A percentile compares a stretch with the other conserved stretches of the same genome.
These are phyloP conservation scores for Scylla paramamosain DNA, from an alignment of 1,140 invertebrate genomes.

Conservation along the genomic window DNA sequence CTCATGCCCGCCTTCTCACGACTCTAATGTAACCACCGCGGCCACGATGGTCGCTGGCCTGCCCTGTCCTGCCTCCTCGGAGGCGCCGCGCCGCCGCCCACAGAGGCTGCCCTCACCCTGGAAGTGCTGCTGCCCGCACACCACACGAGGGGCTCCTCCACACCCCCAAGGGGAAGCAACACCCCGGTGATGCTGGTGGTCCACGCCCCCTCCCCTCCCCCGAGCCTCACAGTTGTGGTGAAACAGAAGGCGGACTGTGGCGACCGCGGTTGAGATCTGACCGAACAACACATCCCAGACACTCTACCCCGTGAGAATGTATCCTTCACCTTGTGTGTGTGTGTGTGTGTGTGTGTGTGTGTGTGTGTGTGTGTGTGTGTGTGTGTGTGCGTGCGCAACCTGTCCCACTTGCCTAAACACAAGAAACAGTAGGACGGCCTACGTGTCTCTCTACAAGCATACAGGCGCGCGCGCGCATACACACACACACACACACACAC, in stretches of 20 bases:
- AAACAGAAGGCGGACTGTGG: slow-evolving; percentile 57
- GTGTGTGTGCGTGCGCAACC: background rate
- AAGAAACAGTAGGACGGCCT: background rate
- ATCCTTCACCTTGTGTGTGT: background rate
- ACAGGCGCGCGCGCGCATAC: no score
- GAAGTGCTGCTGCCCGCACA: background rate
- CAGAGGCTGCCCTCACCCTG: background rate
- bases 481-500: no score
- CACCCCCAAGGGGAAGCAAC: background rate
- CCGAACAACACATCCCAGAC: slow-evolving; percentile 64
- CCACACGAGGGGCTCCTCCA: background rate
- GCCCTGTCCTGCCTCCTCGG: background rate
- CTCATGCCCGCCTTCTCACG: slow-evolving; percentile 63
- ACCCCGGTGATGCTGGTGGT: background rate
- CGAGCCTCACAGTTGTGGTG: background rate
- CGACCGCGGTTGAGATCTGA: slow-evolving; percentile 58
- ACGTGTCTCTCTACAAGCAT: no score
- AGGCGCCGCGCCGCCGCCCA: background rate
- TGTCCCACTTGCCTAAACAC: background rate
- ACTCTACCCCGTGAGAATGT: slow-evolving; percentile 68
- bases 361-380: no score
- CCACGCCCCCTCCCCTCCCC: background rate
- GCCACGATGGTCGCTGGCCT: slow-evolving; percentile 50
- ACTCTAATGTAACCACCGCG: slow-evolving; percentile 61
- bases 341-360: no score